Conservation (phyloP, 2,113 vertebrate genomes). For the Dasyprocta punctata region DNA sequence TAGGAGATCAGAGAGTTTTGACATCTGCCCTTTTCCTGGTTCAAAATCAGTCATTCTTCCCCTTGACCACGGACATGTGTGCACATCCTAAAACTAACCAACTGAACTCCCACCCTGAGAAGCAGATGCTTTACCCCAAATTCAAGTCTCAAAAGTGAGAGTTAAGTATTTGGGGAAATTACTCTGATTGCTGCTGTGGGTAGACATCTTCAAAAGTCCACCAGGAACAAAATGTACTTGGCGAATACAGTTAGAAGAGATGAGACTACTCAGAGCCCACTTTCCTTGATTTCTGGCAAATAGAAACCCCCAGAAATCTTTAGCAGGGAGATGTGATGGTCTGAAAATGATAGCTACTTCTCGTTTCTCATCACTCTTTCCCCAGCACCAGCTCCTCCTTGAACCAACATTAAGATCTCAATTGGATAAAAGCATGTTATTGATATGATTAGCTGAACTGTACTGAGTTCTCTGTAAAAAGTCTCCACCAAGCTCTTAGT, state of each 20-base stretch:
- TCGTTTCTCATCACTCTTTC: background rate
- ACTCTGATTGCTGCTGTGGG: background rate
- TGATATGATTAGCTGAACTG: background rate
- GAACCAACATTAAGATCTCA: background rate
- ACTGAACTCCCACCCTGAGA: background rate
- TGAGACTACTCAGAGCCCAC: fast-evolving
- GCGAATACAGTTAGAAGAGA: background rate
- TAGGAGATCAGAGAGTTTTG: background rate
- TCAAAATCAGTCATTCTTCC: background rate
- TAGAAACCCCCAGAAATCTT: background rate
- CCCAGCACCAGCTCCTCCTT: background rate
- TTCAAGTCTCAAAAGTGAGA: background rate
- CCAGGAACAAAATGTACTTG: background rate
- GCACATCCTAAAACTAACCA: background rate
- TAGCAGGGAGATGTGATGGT: background rate
- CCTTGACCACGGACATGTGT: fast-evolving
- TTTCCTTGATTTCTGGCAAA: background rate
- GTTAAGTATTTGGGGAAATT: background rate
- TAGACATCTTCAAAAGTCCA: background rate
- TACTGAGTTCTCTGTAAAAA: background rate
- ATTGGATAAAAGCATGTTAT: background rate
- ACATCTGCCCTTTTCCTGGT: background rate
- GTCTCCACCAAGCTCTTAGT: too few relatives aligned
- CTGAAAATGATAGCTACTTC: background rate
- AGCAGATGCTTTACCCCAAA: background rate